These are phyloP conservation scores for Lepus townsendii DNA, from an alignment of 2,797 vertebrate genomes.

Conservation along the genomic window DNA sequence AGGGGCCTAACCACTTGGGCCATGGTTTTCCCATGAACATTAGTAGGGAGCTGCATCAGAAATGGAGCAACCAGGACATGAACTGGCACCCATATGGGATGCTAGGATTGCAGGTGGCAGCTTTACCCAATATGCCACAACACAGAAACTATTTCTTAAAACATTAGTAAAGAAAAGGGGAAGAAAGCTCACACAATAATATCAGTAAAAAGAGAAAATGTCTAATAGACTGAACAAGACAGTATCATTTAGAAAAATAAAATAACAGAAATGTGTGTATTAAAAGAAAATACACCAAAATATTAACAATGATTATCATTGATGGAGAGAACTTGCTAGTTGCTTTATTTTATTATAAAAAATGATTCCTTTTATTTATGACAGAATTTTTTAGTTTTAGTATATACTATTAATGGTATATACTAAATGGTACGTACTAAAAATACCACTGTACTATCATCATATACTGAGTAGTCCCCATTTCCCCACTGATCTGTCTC, in stretches of 20 bases:
- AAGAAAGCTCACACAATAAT: neutral
- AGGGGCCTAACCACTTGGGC: no score
- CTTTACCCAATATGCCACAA: no score
- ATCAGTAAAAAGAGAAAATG: neutral
- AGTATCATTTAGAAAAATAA: slow-evolving; percentile 28
- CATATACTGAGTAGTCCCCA: neutral
- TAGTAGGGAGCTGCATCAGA: no score
- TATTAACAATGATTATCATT: neutral
- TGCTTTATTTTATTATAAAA: neutral
- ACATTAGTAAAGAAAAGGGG: neutral
- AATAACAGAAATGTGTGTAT: neutral
- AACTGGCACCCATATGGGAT: no score
- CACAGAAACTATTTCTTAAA: neutral
- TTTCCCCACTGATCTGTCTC: neutral
- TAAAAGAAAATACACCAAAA: neutral
- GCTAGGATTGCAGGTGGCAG: no score
- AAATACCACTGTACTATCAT: no score
- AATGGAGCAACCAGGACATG: no score
- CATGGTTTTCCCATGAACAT: no score
- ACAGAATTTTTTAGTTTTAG: no score
- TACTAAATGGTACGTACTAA: no score
- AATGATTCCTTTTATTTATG: neutral
- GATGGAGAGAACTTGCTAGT: neutral
- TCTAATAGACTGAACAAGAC: neutral
- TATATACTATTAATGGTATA: neutral